phyloP scores from a whole-genome alignment of 92 coral and sea anemone species.

The Umimayanthus chanpuru region DNA sequence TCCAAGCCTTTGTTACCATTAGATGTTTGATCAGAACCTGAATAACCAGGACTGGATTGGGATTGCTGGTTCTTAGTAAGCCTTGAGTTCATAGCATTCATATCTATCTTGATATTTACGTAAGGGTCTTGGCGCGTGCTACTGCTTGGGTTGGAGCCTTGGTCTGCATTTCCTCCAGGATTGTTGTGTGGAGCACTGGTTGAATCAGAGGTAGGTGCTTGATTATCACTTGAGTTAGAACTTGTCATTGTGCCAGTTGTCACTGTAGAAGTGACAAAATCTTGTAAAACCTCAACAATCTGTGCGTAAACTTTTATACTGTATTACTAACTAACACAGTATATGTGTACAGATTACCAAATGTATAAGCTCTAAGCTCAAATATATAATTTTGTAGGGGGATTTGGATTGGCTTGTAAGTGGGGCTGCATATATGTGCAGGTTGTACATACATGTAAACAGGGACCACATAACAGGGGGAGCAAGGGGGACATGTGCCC shows the following conservation, averaged over 20 bases:
- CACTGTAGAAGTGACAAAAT: neutral
- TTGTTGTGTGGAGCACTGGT: neutral
- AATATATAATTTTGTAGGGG: too few relatives aligned
- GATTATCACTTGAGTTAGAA: neutral
- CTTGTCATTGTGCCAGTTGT: neutral
- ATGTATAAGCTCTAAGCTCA: too few relatives aligned
- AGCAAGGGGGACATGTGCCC: too few relatives aligned
- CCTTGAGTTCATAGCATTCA: neutral
- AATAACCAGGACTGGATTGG: neutral
- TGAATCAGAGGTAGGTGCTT: neutral
- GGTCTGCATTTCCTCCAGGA: neutral
- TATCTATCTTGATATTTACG: neutral
- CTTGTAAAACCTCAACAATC: neutral
- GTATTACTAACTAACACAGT: too few relatives aligned
- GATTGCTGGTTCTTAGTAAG: conserved; percentile 9
- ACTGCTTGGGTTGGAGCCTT: neutral
- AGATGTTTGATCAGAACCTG: neutral
- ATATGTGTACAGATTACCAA: too few relatives aligned
- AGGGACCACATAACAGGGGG: too few relatives aligned
- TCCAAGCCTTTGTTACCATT: neutral
- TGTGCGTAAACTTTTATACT: too few relatives aligned
- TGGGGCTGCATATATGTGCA: too few relatives aligned
- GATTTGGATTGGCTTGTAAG: too few relatives aligned
- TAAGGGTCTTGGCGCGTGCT: neutral
- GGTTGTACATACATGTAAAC: too few relatives aligned